These are phyloP conservation scores for Drosophila neoperkinsi DNA, from an alignment of 2,888 invertebrate genomes.

Conservation along the genomic window DNA sequence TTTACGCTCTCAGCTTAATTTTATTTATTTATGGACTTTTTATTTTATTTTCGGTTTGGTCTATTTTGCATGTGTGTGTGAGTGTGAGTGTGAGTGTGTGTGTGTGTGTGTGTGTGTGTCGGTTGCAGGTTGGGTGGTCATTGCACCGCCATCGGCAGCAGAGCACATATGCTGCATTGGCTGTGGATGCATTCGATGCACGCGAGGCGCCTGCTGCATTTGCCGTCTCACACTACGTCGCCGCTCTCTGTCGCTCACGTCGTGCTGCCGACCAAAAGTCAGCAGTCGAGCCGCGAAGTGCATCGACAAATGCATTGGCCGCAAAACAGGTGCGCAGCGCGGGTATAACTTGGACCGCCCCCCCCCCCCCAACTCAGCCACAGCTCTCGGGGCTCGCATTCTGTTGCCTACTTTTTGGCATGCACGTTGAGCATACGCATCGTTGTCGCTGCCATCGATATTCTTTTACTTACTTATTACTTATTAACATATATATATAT, in stretches of 20 bases:
- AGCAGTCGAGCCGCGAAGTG: conserved; percentile 40
- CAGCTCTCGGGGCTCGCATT: background rate
- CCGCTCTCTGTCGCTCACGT: conserved; percentile 24
- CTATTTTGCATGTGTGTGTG: conserved; percentile 36
- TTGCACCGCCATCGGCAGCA: conserved; percentile 27
- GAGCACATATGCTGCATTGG: conserved; percentile 44
- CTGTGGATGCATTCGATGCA: conserved; percentile 29
- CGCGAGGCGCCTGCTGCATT: conserved; percentile 39
- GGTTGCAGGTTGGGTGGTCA: conserved; percentile 27
- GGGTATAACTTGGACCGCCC: conserved; percentile 3
- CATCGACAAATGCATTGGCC: conserved; percentile 52
- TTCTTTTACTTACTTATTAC: background rate
- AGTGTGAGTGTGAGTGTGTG: conserved; percentile 17
- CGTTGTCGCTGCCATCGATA: background rate
- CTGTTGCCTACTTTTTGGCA: conserved; percentile 37
- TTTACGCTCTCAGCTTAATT: conserved; percentile 73
- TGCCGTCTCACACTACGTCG: conserved; percentile 52
- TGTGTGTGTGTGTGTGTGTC: conserved; percentile 7
- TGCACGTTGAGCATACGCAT: background rate
- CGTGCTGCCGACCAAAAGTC: conserved; percentile 34
- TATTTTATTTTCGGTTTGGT: conserved; percentile 66
- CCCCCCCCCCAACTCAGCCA: background rate
- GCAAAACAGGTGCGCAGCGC: conserved; percentile 47
- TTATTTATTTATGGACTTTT: conserved; percentile 76
- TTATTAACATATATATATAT: background rate